Conservation (phyloP, 2,113 vertebrate genomes). For the human region GRCh38 chr5:54914001-54914500, state of each 20-base stretch:
- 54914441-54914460: neutral
- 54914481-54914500: neutral
- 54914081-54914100: neutral
- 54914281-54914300: neutral
- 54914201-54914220: neutral
- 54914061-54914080: neutral
- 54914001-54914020: neutral
- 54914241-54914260: neutral
- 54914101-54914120: neutral
- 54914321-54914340: neutral
- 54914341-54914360: neutral
- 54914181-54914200: neutral
- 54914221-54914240: neutral
- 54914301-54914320: neutral
- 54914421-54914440: neutral
- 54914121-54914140: neutral
- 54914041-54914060: neutral
- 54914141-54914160: neutral
- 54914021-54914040: neutral
- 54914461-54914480: neutral
- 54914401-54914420: neutral
- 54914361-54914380: neutral
- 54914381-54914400: neutral
- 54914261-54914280: neutral
- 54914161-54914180: neutral